These are phyloP conservation scores for Schizopygopsis pylzovi DNA, from an alignment of 2,797 vertebrate species.

Conservation along the genomic window DNA sequence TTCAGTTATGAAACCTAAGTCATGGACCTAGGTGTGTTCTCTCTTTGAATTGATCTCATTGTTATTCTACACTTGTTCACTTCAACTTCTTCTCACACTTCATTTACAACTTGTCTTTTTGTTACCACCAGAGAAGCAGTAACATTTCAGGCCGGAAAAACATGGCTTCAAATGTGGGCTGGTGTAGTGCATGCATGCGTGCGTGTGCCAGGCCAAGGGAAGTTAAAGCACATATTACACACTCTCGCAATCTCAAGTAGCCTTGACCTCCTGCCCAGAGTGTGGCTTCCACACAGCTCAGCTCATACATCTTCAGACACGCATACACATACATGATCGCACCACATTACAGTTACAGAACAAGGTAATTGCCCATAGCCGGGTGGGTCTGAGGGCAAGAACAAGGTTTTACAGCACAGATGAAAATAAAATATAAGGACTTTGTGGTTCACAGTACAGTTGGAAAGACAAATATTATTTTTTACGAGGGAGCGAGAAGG, in stretches of 20 bases:
- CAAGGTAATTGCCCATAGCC: slow-evolving; percentile 71
- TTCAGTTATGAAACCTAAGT: slow-evolving; percentile 55
- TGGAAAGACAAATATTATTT: slow-evolving; percentile 87
- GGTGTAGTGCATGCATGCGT: neutral
- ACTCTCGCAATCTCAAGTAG: slow-evolving; percentile 60
- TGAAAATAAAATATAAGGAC: slow-evolving; percentile 82
- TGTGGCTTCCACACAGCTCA: slow-evolving; percentile 58
- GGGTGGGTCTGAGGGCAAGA: slow-evolving; percentile 69
- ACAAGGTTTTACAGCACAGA: slow-evolving; percentile 76
- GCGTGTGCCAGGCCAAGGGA: slow-evolving; percentile 14
- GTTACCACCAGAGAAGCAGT: slow-evolving; percentile 2
- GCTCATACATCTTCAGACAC: slow-evolving; percentile 58
- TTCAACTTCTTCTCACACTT: slow-evolving; percentile 1
- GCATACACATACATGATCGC: slow-evolving; percentile 59
- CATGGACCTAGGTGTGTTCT: slow-evolving; percentile 48
- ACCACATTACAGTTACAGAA: slow-evolving; percentile 65
- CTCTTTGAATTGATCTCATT: slow-evolving; percentile 45
- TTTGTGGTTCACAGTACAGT: slow-evolving; percentile 82
- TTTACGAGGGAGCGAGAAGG: slow-evolving; percentile 77
- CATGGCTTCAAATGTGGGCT: slow-evolving; percentile 2
- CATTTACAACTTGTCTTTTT: slow-evolving; percentile 50
- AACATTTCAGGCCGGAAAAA: slow-evolving; percentile 20
- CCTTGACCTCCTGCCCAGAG: slow-evolving; percentile 69
- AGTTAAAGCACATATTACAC: slow-evolving; percentile 59
- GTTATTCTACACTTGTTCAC: neutral